phyloP scores from a whole-genome alignment of 2,113 vertebrate genomes.

The Cercopithecus mona region DNA sequence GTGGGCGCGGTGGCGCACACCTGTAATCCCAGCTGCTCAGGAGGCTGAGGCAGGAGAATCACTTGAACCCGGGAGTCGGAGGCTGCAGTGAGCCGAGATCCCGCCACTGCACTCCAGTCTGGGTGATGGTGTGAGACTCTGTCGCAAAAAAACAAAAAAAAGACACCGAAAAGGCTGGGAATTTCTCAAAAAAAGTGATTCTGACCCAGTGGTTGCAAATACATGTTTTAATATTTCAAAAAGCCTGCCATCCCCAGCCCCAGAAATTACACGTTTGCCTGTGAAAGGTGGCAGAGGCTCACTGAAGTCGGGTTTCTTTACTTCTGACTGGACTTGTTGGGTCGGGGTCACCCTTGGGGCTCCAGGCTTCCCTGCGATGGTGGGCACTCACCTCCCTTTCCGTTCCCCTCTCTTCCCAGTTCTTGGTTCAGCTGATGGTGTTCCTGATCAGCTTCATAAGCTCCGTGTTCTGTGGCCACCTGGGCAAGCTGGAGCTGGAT shows the following conservation, averaged over 20 bases:
- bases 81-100: too few species aligned
- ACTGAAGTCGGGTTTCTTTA: neutral
- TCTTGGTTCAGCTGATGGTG: slow-evolving; percentile 90
- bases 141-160: too few species aligned
- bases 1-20: too few species aligned
- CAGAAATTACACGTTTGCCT: neutral
- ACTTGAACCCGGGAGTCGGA: too few species aligned
- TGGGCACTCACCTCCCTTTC: neutral
- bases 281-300: neutral
- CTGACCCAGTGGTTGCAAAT: neutral
- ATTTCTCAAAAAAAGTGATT: neutral
- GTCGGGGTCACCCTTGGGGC: rapidly evolving
- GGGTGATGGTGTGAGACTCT: too few species aligned
- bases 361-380: rapidly evolving
- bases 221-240: neutral
- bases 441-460: slow-evolving; percentile 92
- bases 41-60: too few species aligned
- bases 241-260: neutral
- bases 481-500: slow-evolving; percentile 93
- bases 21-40: too few species aligned
- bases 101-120: rapidly evolving
- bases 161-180: neutral
- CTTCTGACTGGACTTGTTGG: neutral
- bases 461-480: slow-evolving; percentile 94
- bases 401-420: slow-evolving; percentile 78